Conservation (phyloP, 2,888 invertebrate species). For the Athalia cordata region DNA sequence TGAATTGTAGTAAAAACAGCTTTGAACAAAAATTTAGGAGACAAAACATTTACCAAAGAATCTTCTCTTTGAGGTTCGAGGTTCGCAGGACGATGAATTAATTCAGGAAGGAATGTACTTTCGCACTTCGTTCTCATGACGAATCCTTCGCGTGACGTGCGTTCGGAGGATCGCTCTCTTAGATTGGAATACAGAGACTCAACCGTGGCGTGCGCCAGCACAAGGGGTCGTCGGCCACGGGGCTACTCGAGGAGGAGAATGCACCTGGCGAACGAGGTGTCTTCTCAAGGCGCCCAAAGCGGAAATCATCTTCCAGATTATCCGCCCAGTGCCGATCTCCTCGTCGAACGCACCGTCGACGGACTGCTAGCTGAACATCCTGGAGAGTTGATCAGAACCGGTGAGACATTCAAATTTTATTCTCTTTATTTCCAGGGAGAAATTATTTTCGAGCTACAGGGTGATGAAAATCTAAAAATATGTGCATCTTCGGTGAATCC, state of each 20-base stretch:
- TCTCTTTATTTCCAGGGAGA: neutral
- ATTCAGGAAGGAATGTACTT: constrained; percentile 28
- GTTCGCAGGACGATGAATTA: constrained; percentile 8
- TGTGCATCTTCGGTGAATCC: neutral
- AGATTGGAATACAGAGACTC: constrained; percentile 68
- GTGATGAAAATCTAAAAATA: neutral
- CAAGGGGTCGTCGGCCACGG: constrained; percentile 63
- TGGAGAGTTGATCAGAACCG: constrained; percentile 94
- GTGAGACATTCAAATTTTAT: constrained; percentile 70
- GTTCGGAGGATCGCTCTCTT: constrained; percentile 69
- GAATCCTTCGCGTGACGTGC: constrained; percentile 70
- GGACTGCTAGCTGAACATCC: constrained; percentile 92
- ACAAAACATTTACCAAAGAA: neutral
- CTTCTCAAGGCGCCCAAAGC: constrained; percentile 73
- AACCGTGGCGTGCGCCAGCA: constrained; percentile 59
- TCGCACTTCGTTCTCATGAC: constrained; percentile 64
- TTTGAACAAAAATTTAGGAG: neutral
- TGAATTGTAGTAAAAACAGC: neutral
- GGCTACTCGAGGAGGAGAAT: constrained; percentile 74
- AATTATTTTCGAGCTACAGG: no score
- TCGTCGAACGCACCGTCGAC: constrained; percentile 89
- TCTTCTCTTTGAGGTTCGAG: no score
- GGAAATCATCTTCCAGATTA: constrained; percentile 75
- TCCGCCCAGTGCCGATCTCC: constrained; percentile 85
- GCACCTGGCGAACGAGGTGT: constrained; percentile 88